Evolutionary conservation across 1,140 invertebrate genomes (phyloP).

Genomic region (Dinoponera quadriceps): DNA sequence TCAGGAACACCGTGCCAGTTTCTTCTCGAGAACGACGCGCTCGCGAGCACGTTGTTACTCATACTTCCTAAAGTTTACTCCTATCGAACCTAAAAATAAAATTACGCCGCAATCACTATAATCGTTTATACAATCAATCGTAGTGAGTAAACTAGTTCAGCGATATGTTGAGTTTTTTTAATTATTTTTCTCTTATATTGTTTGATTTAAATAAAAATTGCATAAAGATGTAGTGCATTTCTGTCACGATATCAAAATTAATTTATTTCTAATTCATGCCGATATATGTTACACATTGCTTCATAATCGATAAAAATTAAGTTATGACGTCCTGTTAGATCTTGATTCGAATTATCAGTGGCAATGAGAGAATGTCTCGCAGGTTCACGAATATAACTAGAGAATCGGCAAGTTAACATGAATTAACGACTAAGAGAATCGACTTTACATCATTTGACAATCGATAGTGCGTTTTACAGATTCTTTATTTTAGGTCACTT

Average conservation of each 20-base stretch:
- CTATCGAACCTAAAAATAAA: conserved; percentile 8
- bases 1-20: conserved; percentile 51
- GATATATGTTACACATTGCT: background rate
- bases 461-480: too few species aligned
- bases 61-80: conserved; percentile 50
- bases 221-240: background rate
- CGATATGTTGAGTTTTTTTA: background rate
- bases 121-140: too few species aligned
- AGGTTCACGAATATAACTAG: too few species aligned
- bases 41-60: conserved; percentile 48
- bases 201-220: background rate
- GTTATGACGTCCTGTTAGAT: background rate
- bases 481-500: too few species aligned
- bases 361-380: background rate
- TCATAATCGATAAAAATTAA: background rate
- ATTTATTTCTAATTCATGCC: background rate
- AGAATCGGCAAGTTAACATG: too few species aligned
- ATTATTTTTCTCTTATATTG: background rate
- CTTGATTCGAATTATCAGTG: background rate
- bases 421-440: too few species aligned
- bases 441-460: too few species aligned
- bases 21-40: conserved; percentile 45
- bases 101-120: conserved; percentile 13
- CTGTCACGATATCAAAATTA: background rate
- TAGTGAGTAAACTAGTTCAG: too few species aligned